A percentile compares a stretch with the other conserved stretches of the same genome.
These are phyloP conservation scores for Clepsis dumicolana DNA, from an alignment of 2,888 invertebrate species.

Conservation along the genomic window DNA sequence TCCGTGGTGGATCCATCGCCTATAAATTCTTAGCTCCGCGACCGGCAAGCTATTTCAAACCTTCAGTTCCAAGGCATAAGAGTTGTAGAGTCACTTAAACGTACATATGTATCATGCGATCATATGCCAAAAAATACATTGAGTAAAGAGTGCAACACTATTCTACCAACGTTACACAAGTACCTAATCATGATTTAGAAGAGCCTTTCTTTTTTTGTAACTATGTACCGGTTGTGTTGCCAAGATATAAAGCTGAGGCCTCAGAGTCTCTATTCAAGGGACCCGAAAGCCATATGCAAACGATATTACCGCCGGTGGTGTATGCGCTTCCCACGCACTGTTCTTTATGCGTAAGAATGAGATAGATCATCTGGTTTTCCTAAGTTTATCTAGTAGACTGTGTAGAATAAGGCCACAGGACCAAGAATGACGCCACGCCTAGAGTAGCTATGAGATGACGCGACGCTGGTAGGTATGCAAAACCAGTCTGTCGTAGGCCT, in stretches of 20 bases:
- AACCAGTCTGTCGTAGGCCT: conserved; percentile 17
- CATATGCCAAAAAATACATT: neutral
- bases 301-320: neutral
- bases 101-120: neutral
- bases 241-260: neutral
- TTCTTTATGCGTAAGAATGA: neutral
- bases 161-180: neutral
- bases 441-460: conserved; percentile 7
- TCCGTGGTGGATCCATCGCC: neutral
- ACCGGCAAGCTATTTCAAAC: neutral
- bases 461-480: conserved; percentile 13
- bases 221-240: conserved; percentile 14
- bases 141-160: neutral
- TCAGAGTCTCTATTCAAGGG: neutral
- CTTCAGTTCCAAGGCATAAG: no score
- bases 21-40: neutral
- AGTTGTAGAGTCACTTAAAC: no score
- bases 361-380: neutral
- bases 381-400: neutral
- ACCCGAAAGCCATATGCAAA: neutral
- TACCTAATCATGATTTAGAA: conserved; percentile 3
- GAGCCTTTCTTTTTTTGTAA: conserved; percentile 5
- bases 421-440: conserved; percentile 14
- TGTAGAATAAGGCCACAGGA: neutral
- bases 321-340: neutral